phyloP scores from a whole-genome alignment of 2,113 vertebrate genomes.

The Donacobius atricapilla region DNA sequence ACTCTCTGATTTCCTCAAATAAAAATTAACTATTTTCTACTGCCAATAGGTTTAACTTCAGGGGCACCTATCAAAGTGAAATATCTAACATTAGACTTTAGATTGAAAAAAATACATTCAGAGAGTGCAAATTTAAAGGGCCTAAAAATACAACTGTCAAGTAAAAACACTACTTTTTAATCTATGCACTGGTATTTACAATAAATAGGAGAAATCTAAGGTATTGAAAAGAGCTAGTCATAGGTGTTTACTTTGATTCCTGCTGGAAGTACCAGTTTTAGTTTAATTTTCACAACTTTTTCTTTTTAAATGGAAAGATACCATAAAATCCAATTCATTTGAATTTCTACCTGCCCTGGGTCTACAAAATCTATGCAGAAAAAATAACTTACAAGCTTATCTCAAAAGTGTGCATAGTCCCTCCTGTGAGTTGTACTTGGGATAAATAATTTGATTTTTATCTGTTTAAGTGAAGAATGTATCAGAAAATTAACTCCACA shows the following conservation, averaged over 20 bases:
- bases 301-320: not conserved
- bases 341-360: not conserved
- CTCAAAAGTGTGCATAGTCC: not conserved
- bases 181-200: not conserved
- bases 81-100: not conserved
- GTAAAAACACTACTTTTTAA: not conserved
- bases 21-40: not conserved
- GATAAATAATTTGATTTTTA: not conserved
- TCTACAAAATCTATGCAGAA: not conserved
- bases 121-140: not conserved
- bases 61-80: not conserved
- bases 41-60: not conserved
- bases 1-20: not conserved
- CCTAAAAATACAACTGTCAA: not conserved
- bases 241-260: not conserved
- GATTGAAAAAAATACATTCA: not conserved
- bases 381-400: not conserved
- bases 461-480: not conserved
- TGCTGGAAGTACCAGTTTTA: not conserved
- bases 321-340: not conserved
- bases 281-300: not conserved
- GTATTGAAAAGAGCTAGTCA: not conserved
- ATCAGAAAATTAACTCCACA: fast-evolving
- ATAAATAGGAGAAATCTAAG: not conserved
- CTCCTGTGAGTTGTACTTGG: not conserved